Base-by-base conservation (phyloP, 1,140 invertebrate species). In the Brachionus manjavacas region DNA sequence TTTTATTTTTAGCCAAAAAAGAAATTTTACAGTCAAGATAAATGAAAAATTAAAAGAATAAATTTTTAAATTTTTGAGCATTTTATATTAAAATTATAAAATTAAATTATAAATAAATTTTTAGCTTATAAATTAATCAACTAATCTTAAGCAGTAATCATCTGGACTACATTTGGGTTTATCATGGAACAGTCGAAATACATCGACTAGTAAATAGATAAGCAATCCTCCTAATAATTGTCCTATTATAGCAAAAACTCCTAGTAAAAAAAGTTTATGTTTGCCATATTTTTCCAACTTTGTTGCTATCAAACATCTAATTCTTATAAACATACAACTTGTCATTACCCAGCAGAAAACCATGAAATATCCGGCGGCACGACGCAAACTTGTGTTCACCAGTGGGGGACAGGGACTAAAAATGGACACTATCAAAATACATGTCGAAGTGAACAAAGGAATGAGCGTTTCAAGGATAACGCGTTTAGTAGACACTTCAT, bases 291-390 rank as follows among this genome's bases (percentile, higher is more conserved):
- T 68, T 83, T 68, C 60, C n/a, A 83, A 35, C 9, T 72, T 49
- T 6, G 41, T 83, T 46, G 60, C 68, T 12, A 83, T 68, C 35
- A 83, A 70, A 72, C 60, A 46, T n/a, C 81, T 35, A n/a, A 83
- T 49, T 41, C 60, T 20, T 11, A 68, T 68, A 39, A 70, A 83
- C 23, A 70, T 31, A 7, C 64, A 83, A 46, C 41, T 55, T 23
- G 43, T 68, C 23, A 72, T 41, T 16, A 83, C 81, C 81, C 81
- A 83, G 52, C 60, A 49, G 35, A 83, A 49, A 2, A 68, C 60
- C n/a, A 83, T 83, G 28, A 83, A 31, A 39, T 55, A 49, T 35
- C 64, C 41, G 11, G 60, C 81, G 0, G 43, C 9, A n/a, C 52
- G 9, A 25, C 41, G 20, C 16, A 16, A 64, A 41, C 31, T 72